Evolutionary conservation across 1,140 invertebrate species (phyloP).

Genomic region (Whitmania pigra): DNA sequence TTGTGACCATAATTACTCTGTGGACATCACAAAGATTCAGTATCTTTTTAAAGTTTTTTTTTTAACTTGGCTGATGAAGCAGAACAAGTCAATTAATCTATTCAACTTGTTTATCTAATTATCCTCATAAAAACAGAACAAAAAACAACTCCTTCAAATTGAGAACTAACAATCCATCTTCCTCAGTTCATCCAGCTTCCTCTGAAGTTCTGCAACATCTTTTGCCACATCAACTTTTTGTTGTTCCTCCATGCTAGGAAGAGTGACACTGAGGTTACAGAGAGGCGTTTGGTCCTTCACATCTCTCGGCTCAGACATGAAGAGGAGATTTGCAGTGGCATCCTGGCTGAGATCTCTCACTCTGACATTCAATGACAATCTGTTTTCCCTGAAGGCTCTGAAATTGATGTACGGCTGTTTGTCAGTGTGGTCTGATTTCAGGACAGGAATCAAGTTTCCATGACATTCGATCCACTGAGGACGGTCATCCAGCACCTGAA

Average conservation of each 20-base stretch:
- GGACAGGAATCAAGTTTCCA: slow-evolving; percentile 89
- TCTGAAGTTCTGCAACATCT: slow-evolving; percentile 15
- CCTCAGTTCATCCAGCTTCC: slow-evolving; percentile 10
- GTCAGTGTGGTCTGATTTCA: slow-evolving; percentile 72
- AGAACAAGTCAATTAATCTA: too few relatives aligned
- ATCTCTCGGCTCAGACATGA: slow-evolving; percentile 81
- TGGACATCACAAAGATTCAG: too few relatives aligned
- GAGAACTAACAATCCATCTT: slow-evolving; percentile 10
- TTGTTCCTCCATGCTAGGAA: slow-evolving; percentile 58
- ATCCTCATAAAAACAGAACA: not conserved
- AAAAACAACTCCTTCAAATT: not conserved
- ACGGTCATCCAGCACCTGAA: slow-evolving; percentile 78
- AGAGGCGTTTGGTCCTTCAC: slow-evolving; percentile 89
- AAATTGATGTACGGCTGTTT: slow-evolving; percentile 92
- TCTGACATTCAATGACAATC: slow-evolving; percentile 81
- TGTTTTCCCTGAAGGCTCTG: slow-evolving; percentile 92
- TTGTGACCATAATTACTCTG: too few relatives aligned
- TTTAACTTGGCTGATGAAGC: too few relatives aligned
- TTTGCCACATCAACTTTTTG: not conserved
- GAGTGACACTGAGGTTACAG: slow-evolving; percentile 86
- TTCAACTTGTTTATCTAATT: too few relatives aligned
- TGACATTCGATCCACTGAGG: slow-evolving; percentile 90
- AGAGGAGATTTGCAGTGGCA: slow-evolving; percentile 79
- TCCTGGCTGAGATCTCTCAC: slow-evolving; percentile 84
- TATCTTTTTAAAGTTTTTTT: too few relatives aligned